A percentile compares a stretch with the other conserved stretches of the same genome.
Evolutionary conservation across 2,888 invertebrate species (phyloP).

Genomic region (Eilema griseolum): DNA sequence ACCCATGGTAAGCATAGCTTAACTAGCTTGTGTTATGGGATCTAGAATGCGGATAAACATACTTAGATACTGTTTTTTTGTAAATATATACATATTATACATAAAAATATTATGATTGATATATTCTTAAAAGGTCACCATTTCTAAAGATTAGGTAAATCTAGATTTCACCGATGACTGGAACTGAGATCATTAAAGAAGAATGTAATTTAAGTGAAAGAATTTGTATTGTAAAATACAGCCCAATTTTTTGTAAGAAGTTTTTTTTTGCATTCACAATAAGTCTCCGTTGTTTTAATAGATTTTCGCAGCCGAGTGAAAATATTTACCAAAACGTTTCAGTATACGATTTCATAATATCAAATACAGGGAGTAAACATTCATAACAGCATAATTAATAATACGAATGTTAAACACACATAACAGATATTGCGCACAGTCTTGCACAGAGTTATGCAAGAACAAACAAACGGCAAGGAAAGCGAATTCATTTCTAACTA

Average conservation of each 20-base stretch:
- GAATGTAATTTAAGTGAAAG: no score
- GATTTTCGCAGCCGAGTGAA: background rate
- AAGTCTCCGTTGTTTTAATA: background rate
- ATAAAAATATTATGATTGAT: no score
- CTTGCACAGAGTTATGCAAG: conserved; percentile 34
- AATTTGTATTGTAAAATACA: no score
- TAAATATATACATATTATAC: no score
- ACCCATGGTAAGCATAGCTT: no score
- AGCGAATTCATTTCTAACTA: conserved; percentile 25
- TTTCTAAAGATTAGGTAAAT: background rate
- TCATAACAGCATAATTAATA: background rate
- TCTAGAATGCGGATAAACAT: no score
- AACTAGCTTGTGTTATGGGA: no score
- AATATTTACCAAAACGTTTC: background rate
- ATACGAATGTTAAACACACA: conserved; percentile 22
- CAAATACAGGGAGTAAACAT: background rate
- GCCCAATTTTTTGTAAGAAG: background rate
- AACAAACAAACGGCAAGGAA: conserved; percentile 34
- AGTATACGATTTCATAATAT: background rate
- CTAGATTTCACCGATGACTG: background rate
- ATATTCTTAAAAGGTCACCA: background rate
- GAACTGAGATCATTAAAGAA: background rate
- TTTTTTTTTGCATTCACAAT: background rate
- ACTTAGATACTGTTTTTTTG: no score
- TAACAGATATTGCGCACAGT: conserved; percentile 25